Evolutionary conservation across 2,888 invertebrate genomes (phyloP), one percentile per base, ranked within the genome.

Genomic region (Meganola albula): DNA sequence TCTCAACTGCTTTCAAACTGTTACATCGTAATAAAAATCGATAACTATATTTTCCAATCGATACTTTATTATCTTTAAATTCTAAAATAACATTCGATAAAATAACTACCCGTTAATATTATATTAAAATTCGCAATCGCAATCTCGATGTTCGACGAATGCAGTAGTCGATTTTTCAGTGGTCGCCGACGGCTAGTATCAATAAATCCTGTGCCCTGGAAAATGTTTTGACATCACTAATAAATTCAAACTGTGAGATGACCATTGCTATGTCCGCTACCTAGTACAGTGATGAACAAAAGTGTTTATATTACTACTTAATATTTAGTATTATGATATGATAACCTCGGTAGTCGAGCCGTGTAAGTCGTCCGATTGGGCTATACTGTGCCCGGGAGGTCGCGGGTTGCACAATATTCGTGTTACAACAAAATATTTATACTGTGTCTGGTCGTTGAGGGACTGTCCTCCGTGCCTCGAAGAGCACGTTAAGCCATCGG

Each of bases 141-240:
- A 53, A 60, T 56, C 47, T 47, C 44, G 34, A 44, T 44, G 44
- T 40, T 32, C 35, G 49, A 31, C 43, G 47, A 45, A 48, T 44
- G 49, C 42, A 39, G 38, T 41, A 50, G 52, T 54, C 54, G 50
- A 64, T 64, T 63, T 58, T 63, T 64, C 63, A 64, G 54, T 56
- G 56, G 48, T 49, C 38, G 31, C 36, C 46, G 37, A 31, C 22
- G 58, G 58, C 55, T 27, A 33, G 40, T 41, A 33, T 51, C 61
- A 44, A 63, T 65, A 65, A 60, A 64, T 63, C 44, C 22, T 44
- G 31, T 46, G 34, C 40, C 44, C 48, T 53, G 50, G 48, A 48
- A 51, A 53, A 53, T 61, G 62, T 63, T 63, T 62, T 58, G 62
- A 65, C 63, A 48, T 53, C 47, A 48, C 63, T 58, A 59, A 62